Base-by-base conservation (phyloP, 2,113 vertebrate genomes). In the Cyprinodon variegatus region DNA sequence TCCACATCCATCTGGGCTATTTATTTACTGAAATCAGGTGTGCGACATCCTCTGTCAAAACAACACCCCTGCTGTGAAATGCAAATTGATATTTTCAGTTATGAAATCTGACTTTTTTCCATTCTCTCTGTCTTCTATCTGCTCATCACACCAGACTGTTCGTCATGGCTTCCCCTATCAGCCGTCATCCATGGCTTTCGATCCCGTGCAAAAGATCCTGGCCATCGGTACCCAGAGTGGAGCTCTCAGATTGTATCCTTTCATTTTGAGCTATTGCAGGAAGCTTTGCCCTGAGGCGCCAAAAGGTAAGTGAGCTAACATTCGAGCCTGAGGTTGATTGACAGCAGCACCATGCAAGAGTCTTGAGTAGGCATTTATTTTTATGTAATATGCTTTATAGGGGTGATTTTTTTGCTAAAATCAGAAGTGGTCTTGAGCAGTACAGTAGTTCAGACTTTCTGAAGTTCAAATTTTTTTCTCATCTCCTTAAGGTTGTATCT, bases 171-270 rank as follows among this genome's bases (percentile, higher is more conserved):
- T 99, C 86, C 98, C 98, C 78, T 98, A 98, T 85, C 97, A 99
- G 77, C 98, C 98, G 46, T 99, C 98, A 3, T 96, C 98, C 77
- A 95, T 99, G 97, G 97, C 98, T 76, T 98, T 99, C 77, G 98
- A 99, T 95, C 97, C 98, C 0, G 98, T 99, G 75, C 98, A 99
- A 96, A 99, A 99, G 96, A 99, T 99, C 82, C 91, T 99, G 90
- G 98, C 97, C 83, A 88, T 99, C 2, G 98, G 98, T 77, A 98
- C 97, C 84, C 97, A 98, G 93, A 96, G 92, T 65, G 98, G 98
- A 89, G 96, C 97, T 83, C 93, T 99, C 80, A 95, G 98, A 91
- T 94, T 99, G 98, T 99, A 99, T 99, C 98, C 98, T 99, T 99
- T 95, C 89, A 39, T n/a, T 86, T 62, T 79, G 77, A 79, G 74